phyloP scores from a whole-genome alignment of 2,113 vertebrate genomes.

The Xerus inauris region DNA sequence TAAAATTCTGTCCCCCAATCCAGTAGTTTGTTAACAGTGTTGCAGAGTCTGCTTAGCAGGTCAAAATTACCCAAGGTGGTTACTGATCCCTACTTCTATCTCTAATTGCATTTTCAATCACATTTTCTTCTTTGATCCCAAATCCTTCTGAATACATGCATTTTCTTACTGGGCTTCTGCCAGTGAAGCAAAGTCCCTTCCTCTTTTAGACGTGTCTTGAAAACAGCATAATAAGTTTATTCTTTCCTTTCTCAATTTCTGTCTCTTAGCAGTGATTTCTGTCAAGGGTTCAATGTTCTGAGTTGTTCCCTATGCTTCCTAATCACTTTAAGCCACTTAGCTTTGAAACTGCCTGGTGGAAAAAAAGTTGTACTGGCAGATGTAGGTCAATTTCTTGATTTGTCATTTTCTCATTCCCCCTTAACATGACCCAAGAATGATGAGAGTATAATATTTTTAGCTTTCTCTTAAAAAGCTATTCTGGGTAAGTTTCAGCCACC shows the following conservation, averaged over 20 bases:
- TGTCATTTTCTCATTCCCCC: slow-evolving; percentile 47
- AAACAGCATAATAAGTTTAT: slow-evolving; percentile 62
- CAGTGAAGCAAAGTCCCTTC: slow-evolving; percentile 40
- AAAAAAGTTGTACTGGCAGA: slow-evolving; percentile 50
- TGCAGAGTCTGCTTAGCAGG: not conserved
- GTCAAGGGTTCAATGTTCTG: slow-evolving; percentile 32
- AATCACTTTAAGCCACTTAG: slow-evolving; percentile 72
- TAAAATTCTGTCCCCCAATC: not conserved
- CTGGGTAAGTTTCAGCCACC: slow-evolving; percentile 27
- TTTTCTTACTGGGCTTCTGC: slow-evolving; percentile 11
- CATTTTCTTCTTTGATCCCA: slow-evolving; percentile 49
- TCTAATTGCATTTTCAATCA: slow-evolving; percentile 36
- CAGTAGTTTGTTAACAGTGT: not conserved
- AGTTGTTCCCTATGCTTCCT: slow-evolving; percentile 41
- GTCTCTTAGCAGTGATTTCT: slow-evolving; percentile 53
- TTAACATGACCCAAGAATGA: slow-evolving; percentile 34
- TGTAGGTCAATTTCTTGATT: slow-evolving; percentile 60
- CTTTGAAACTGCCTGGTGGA: slow-evolving; percentile 73
- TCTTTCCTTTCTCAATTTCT: slow-evolving; percentile 63
- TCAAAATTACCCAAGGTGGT: not conserved
- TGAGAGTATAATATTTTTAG: slow-evolving; percentile 66
- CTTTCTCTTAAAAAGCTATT: slow-evolving; percentile 57
- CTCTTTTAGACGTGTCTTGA: slow-evolving; percentile 49
- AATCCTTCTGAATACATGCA: not conserved
- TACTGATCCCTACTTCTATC: not conserved